These are phyloP conservation scores for Callimorpha dominula DNA, from an alignment of 2,888 invertebrate species.

Conservation along the genomic window DNA sequence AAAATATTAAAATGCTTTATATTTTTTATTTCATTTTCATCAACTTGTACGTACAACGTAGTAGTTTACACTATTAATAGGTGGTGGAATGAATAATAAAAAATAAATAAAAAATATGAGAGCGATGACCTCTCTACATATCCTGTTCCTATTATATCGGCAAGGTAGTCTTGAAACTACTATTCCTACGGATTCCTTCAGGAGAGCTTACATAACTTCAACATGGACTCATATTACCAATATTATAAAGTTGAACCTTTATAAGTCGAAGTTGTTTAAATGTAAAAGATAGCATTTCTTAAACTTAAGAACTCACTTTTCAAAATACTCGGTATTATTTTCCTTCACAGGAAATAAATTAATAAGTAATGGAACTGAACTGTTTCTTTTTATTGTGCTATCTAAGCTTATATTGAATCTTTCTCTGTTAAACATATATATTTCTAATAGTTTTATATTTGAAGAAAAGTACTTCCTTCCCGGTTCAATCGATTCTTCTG, in stretches of 20 bases:
- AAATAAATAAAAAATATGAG: not conserved
- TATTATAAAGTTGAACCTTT: conserved; percentile 35
- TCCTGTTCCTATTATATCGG: conserved; percentile 43
- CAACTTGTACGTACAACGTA: too few relatives aligned
- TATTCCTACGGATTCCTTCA: conserved; percentile 72
- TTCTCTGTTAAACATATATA: too few relatives aligned
- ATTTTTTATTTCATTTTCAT: too few relatives aligned
- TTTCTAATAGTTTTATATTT: too few relatives aligned
- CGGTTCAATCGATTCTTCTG: too few relatives aligned
- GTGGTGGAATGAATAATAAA: not conserved
- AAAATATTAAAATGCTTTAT: too few relatives aligned
- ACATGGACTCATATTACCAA: conserved; percentile 43
- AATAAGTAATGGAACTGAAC: too few relatives aligned
- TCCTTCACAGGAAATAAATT: too few relatives aligned
- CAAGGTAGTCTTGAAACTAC: conserved; percentile 50
- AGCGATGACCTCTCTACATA: conserved; percentile 23
- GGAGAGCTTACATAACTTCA: conserved; percentile 61
- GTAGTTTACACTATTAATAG: not conserved
- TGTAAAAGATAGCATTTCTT: not conserved
- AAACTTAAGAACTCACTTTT: not conserved
- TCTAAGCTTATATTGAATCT: too few relatives aligned
- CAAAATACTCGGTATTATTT: not conserved
- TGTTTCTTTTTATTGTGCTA: too few relatives aligned
- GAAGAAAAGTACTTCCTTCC: too few relatives aligned
- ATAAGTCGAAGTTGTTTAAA: not conserved